Evolutionary conservation across 92 coral and sea anemone species (phyloP).

Genomic region (Zoanthus solanderi): DNA sequence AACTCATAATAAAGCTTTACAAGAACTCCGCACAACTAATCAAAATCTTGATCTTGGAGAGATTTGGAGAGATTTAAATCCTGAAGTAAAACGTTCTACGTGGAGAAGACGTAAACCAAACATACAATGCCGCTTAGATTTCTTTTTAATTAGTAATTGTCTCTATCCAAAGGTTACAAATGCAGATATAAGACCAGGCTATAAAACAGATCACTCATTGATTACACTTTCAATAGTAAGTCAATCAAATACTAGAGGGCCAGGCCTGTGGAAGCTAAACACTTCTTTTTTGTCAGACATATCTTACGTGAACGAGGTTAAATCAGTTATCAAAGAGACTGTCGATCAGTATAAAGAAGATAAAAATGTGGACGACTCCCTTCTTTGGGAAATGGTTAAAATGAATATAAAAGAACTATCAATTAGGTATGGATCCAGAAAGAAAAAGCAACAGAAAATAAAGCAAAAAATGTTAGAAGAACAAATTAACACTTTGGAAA

Average conservation of each 20-base stretch:
- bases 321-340: not conserved
- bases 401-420: not conserved
- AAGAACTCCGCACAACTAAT: not conserved
- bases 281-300: not conserved
- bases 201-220: conserved; percentile 14
- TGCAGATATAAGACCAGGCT: not conserved
- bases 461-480: not conserved
- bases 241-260: not conserved
- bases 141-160: not conserved
- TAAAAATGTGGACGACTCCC: not conserved
- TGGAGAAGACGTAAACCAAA: conserved; percentile 8
- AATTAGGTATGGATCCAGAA: not conserved
- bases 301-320: not conserved
- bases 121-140: not conserved
- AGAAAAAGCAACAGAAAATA: not conserved
- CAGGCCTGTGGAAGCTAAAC: no score
- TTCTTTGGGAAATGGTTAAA: conserved; percentile 16
- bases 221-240: not conserved
- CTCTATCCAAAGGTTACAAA: not conserved
- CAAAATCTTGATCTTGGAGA: not conserved
- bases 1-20: not conserved
- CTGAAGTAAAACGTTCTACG: not conserved
- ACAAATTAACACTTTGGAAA: not conserved
- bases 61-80: not conserved
- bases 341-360: not conserved